Evolutionary conservation across 2,888 invertebrate genomes (phyloP).

Genomic region (Tiliacea citrago): DNA sequence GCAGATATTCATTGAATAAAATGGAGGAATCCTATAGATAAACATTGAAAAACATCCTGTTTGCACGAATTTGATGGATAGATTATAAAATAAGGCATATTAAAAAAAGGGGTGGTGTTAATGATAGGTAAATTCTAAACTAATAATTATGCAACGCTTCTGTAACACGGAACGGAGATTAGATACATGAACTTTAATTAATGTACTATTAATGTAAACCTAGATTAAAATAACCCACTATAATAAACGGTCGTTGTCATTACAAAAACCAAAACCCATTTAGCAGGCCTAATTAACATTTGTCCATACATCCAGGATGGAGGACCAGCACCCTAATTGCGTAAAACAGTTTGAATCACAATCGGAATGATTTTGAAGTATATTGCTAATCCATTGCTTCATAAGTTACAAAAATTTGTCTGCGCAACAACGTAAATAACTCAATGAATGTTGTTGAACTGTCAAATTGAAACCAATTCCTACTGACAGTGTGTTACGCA

Average conservation of each 20-base stretch:
- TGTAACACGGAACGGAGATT: background rate
- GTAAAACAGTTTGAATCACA: no score
- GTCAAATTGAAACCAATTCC: no score
- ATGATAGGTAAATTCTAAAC: background rate
- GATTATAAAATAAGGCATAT: background rate
- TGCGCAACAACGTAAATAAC: no score
- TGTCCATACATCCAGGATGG: no score
- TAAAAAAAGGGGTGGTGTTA: background rate
- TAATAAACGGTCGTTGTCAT: background rate
- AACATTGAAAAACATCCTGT: background rate
- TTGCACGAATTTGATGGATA: background rate
- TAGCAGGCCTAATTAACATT: background rate
- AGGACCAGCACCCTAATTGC: no score
- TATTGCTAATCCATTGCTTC: no score
- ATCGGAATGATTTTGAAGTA: no score
- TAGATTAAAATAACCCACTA: constrained; percentile 7
- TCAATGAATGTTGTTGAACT: no score
- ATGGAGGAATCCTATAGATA: background rate
- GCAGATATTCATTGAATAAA: background rate
- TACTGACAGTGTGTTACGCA: no score
- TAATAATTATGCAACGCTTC: background rate
- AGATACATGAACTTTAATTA: background rate
- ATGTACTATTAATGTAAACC: background rate
- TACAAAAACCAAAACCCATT: constrained; percentile 7
- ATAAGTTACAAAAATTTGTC: no score